A percentile compares a stretch with the other conserved stretches of the same genome.
phyloP scores from a whole-genome alignment of 1,140 invertebrate species.

The Campoletis sonorensis region DNA sequence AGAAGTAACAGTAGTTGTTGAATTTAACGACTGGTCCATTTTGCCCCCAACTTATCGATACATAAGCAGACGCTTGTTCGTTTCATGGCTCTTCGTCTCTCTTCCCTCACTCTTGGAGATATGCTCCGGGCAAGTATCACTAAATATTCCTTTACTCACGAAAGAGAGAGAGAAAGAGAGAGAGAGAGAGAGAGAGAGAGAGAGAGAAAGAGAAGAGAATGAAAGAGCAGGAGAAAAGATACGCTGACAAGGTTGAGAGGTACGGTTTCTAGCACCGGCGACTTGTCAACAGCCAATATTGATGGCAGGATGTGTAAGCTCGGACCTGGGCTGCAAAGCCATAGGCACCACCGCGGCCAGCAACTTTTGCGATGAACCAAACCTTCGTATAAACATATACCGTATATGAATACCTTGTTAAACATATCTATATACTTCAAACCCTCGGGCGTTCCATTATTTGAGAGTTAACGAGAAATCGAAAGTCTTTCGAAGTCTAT shows the following conservation, averaged over 20 bases:
- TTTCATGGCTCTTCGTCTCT: background rate
- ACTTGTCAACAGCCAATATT: conserved; percentile 73
- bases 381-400: conserved; percentile 10
- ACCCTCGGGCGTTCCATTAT: conserved; percentile 49
- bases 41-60: background rate
- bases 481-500: conserved; percentile 46
- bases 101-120: conserved; percentile 39
- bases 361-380: conserved; percentile 27
- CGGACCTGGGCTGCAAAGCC: conserved; percentile 55
- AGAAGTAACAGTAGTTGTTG: background rate
- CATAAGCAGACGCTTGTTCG: background rate
- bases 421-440: conserved; percentile 28
- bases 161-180: background rate
- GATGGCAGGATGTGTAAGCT: conserved; percentile 69
- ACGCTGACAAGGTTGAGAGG: conserved; percentile 68
- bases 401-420: background rate
- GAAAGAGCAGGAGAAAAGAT: conserved; percentile 52
- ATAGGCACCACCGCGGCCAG: conserved; percentile 40
- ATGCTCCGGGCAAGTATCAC: conserved; percentile 71
- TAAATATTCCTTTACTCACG: conserved; percentile 71
- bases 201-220: background rate
- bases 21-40: background rate
- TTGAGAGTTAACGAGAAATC: conserved; percentile 56
- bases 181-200: background rate
- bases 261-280: conserved; percentile 58